These are phyloP conservation scores for Hydrolagus colliei DNA, from an alignment of 2,797 vertebrate genomes.

Conservation along the genomic window DNA sequence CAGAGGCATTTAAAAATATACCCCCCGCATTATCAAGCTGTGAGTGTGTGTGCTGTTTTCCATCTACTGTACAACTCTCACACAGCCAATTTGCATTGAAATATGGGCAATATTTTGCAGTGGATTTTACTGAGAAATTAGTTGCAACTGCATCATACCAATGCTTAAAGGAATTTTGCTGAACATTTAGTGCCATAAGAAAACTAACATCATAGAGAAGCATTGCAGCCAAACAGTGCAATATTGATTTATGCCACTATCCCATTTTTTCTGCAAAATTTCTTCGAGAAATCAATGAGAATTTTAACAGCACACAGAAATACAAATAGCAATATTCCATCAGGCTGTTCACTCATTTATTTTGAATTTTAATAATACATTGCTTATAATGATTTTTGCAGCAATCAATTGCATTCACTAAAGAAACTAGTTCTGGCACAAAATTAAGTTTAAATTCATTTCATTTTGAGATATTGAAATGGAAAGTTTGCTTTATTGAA, in stretches of 20 bases:
- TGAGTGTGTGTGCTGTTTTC: no score
- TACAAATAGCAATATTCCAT: constrained; percentile 10
- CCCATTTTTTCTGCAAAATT: constrained; percentile 3
- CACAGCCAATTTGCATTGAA: background rate
- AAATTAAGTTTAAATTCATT: background rate
- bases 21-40: no score
- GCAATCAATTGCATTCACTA: background rate
- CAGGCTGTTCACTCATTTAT: constrained; percentile 6
- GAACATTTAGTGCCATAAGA: background rate
- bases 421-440: background rate
- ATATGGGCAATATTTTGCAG: background rate
- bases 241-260: background rate
- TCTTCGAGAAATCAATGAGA: constrained; percentile 7
- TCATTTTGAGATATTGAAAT: background rate
- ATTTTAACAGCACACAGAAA: constrained; percentile 20
- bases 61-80: no score
- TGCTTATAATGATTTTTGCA: constrained; percentile 3
- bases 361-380: constrained; percentile 19
- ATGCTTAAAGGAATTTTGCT: background rate
- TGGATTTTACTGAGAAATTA: background rate
- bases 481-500: constrained; percentile 1
- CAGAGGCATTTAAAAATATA: no score
- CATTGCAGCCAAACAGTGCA: background rate
- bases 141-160: background rate
- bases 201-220: background rate